Evolutionary conservation across 2,113 vertebrate species (phyloP).

Genomic region (Zeus faber): DNA sequence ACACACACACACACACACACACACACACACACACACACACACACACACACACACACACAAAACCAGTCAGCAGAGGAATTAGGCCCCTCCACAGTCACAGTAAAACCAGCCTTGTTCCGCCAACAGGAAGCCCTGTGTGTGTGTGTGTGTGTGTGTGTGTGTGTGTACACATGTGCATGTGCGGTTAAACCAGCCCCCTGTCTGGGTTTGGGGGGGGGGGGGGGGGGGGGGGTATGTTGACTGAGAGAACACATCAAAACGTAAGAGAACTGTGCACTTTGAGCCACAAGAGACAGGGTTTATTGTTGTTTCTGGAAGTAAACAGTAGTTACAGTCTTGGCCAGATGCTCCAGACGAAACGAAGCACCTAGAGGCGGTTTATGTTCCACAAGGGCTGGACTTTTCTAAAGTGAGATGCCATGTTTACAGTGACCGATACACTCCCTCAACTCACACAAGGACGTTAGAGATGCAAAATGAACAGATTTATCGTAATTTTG

Average conservation of each 20-base stretch:
- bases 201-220: conserved; percentile 32
- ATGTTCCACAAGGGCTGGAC: no score
- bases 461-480: no score
- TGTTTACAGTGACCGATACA: neutral
- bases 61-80: no score
- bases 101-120: conserved; percentile 52
- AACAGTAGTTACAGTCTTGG: neutral
- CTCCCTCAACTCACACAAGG: neutral
- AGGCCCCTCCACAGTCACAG: no score
- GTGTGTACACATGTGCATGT: conserved; percentile 22
- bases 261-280: conserved; percentile 9
- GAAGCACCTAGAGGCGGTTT: neutral
- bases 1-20: no score
- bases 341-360: no score
- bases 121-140: conserved; percentile 59
- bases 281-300: neutral
- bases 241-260: conserved; percentile 16
- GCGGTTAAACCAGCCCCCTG: conserved; percentile 24
- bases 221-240: conserved; percentile 2
- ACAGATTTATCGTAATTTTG: no score
- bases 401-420: neutral
- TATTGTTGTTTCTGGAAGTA: neutral
- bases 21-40: no score
- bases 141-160: conserved; percentile 30
- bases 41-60: no score